A percentile compares a stretch with the other conserved stretches of the same genome.
Evolutionary conservation across 1,140 invertebrate genomes (phyloP).

Genomic region (Pogonomyrmex barbatus): DNA sequence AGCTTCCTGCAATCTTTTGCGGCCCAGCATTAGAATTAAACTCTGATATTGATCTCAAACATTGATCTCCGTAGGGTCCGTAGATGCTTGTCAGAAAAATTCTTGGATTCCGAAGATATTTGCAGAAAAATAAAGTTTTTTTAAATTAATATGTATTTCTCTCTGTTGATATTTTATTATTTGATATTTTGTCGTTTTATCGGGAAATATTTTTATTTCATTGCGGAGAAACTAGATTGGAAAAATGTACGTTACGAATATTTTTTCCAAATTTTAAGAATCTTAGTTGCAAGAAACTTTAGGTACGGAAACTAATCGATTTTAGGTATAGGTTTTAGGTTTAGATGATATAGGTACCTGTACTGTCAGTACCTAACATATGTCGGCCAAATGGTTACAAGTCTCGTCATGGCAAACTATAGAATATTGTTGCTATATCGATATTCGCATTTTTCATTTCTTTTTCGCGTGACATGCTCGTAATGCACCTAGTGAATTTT

Average conservation of each 20-base stretch:
- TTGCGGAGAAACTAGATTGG: not conserved
- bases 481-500: not conserved
- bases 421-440: not conserved
- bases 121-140: not conserved
- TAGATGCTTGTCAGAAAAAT: not conserved
- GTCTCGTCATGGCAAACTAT: not conserved
- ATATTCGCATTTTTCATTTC: not conserved
- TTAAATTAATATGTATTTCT: not conserved
- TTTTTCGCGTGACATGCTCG: not conserved
- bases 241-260: not conserved
- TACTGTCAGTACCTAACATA: not conserved
- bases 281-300: not conserved
- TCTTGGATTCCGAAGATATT: not conserved
- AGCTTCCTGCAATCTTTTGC: not conserved
- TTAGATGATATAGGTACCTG: too few relatives aligned
- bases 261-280: not conserved
- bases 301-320: not conserved
- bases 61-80: not conserved
- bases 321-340: not conserved
- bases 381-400: not conserved
- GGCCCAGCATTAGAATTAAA: conserved; percentile 1
- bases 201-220: not conserved
- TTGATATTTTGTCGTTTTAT: not conserved
- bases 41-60: not conserved
- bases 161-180: not conserved